phyloP scores from a whole-genome alignment of 2,113 vertebrate species.

The Onychorhynchus coronatus region DNA sequence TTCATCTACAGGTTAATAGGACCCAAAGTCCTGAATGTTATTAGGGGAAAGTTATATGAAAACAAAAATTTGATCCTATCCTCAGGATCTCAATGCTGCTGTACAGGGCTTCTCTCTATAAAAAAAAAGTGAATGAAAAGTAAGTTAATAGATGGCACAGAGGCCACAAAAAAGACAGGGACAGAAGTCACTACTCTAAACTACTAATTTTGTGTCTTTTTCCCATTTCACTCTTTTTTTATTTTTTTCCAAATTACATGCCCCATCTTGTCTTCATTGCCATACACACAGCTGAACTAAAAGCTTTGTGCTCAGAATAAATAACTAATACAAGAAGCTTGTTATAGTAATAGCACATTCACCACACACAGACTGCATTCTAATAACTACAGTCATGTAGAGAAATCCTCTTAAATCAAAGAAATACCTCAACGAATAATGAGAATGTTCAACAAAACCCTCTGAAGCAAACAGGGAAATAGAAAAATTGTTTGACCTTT shows the following conservation, averaged over 20 bases:
- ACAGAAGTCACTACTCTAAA: background rate
- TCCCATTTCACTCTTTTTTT: background rate
- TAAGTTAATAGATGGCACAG: background rate
- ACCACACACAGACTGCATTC: background rate
- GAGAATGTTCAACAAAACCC: slow-evolving; percentile 32
- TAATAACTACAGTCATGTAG: slow-evolving; percentile 19
- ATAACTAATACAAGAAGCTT: slow-evolving; percentile 14
- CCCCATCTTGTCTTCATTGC: background rate
- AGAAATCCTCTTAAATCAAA: slow-evolving; percentile 63
- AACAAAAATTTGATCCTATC: background rate
- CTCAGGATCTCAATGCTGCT: background rate
- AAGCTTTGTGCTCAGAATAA: slow-evolving; percentile 34
- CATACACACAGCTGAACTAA: background rate
- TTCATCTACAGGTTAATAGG: background rate
- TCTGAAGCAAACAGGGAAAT: slow-evolving; percentile 27
- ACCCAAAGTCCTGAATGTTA: background rate
- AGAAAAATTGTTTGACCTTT: slow-evolving; percentile 65
- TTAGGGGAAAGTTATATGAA: background rate
- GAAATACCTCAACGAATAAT: slow-evolving; percentile 1
- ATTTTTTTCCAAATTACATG: background rate
- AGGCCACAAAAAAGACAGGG: background rate
- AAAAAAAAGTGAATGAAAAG: background rate
- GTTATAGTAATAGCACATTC: slow-evolving; percentile 51
- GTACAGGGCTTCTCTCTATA: background rate
- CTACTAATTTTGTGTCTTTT: background rate